Evolutionary conservation across 2,888 invertebrate genomes (phyloP).

Genomic region (Myopa tessellatipennis): DNA sequence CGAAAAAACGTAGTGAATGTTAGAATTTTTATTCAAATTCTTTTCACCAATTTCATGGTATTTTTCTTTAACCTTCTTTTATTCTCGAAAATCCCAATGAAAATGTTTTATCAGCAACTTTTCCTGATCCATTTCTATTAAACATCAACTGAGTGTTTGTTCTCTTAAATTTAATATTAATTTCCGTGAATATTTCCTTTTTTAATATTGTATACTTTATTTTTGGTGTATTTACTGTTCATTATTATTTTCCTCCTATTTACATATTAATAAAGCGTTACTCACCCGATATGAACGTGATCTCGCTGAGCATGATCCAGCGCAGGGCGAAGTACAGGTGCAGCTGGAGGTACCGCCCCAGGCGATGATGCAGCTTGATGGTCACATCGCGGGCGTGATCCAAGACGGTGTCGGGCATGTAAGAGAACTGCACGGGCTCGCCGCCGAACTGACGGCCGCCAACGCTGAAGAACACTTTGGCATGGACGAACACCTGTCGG

Average conservation of each 20-base stretch:
- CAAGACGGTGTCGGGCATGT: constrained; percentile 79
- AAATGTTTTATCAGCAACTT: too few species aligned
- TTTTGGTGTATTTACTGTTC: too few species aligned
- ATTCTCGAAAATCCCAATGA: neutral
- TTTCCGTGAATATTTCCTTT: neutral
- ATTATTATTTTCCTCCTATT: neutral
- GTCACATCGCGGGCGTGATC: constrained; percentile 85
- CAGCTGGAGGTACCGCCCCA: constrained; percentile 80
- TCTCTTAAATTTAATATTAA: too few species aligned
- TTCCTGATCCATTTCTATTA: too few species aligned
- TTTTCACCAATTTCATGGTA: neutral
- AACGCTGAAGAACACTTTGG: constrained; percentile 80
- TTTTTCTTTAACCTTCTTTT: neutral
- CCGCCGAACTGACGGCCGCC: constrained; percentile 78
- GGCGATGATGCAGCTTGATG: constrained; percentile 80
- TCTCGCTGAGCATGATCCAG: constrained; percentile 89
- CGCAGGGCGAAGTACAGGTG: constrained; percentile 82
- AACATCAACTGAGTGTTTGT: too few species aligned
- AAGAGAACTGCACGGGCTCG: constrained; percentile 79
- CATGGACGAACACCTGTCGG: constrained; percentile 81
- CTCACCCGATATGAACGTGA: constrained; percentile 83
- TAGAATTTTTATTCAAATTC: neutral
- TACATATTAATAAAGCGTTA: constrained; percentile 19
- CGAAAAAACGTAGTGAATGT: too few species aligned
- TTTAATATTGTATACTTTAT: too few species aligned